Conservation (phyloP, 2,113 vertebrate species). For the Willisornis vidua region DNA sequence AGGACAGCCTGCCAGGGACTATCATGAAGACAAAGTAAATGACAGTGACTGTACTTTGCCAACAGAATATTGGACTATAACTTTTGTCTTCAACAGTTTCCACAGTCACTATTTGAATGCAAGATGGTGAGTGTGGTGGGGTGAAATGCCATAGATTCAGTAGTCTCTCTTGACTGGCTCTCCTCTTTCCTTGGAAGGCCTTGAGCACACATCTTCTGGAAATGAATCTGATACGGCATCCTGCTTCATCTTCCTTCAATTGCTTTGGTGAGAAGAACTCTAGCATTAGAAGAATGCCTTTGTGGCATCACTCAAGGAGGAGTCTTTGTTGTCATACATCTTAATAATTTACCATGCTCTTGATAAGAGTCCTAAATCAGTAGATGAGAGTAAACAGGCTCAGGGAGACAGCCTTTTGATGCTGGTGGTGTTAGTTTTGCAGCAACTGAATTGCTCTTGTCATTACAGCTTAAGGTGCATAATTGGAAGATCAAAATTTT, state of each 20-base stretch:
- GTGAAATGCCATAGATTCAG: neutral
- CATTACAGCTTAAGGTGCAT: neutral
- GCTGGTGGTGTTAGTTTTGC: constrained; percentile 18
- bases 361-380: constrained; percentile 33
- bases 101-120: neutral
- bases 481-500: constrained; percentile 42
- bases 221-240: neutral
- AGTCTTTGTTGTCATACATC: constrained; percentile 11
- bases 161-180: neutral
- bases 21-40: constrained; percentile 53
- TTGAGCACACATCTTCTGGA: neutral
- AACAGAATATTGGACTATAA: constrained; percentile 14
- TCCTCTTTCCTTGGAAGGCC: neutral
- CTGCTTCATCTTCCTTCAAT: neutral
- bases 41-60: neutral
- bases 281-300: neutral
- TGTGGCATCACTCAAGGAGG: constrained; percentile 33
- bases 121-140: neutral
- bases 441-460: constrained; percentile 18
- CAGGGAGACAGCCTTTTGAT: neutral
- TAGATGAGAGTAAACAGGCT: constrained; percentile 33
- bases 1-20: constrained; percentile 36
- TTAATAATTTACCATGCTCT: constrained; percentile 49
- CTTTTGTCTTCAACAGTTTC: constrained; percentile 19
- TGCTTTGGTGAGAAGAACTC: neutral